Evolutionary conservation across 2,113 vertebrate genomes (phyloP).

Genomic region (Podarcis muralis): DNA sequence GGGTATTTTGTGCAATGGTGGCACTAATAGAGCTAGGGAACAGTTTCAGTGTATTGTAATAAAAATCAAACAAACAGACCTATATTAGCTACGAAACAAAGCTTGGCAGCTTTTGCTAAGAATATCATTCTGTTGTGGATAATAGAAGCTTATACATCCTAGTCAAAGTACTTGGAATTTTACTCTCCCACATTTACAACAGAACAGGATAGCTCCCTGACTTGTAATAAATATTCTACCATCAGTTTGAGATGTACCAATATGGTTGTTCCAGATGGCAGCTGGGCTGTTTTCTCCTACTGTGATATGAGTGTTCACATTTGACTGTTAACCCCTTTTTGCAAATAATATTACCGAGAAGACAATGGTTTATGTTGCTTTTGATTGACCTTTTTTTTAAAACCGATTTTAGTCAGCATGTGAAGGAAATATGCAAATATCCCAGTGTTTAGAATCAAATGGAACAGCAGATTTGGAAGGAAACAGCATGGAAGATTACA

Average conservation of each 20-base stretch:
- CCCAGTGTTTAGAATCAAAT: constrained; percentile 68
- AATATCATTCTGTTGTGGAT: background rate
- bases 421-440: constrained; percentile 90
- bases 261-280: background rate
- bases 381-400: background rate
- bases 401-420: constrained; percentile 84
- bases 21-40: background rate
- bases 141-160: background rate
- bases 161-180: background rate
- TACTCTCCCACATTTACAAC: background rate
- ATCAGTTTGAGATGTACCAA: background rate
- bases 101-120: background rate
- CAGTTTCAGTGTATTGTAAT: background rate
- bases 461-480: constrained; percentile 69
- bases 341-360: background rate
- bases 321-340: background rate
- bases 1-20: background rate
- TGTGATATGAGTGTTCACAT: background rate
- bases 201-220: background rate
- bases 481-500: constrained; percentile 82
- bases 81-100: background rate
- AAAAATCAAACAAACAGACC: background rate
- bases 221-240: background rate
- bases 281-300: background rate
- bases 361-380: background rate